Evolutionary conservation across 2,888 invertebrate genomes (phyloP).

Genomic region (Drosophila anomelani): DNA sequence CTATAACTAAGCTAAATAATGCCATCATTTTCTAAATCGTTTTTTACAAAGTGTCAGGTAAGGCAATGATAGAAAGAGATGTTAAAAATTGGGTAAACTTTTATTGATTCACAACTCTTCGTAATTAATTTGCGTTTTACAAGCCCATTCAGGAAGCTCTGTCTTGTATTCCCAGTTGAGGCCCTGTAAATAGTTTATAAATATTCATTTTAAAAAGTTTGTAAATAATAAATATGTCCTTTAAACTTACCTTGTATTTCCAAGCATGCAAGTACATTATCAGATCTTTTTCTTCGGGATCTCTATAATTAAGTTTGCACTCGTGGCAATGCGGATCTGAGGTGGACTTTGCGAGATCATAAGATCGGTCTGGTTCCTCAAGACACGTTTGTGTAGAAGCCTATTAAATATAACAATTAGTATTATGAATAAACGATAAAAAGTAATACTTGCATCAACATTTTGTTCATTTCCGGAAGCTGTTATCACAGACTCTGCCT

Average conservation of each 20-base stretch:
- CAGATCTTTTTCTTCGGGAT: conserved; percentile 95
- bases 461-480: not conserved
- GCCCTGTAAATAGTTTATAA: conserved; percentile 87
- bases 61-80: conserved; percentile 1
- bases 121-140: conserved; percentile 23
- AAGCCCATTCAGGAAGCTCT: conserved; percentile 96
- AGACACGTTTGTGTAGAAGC: conserved; percentile 40
- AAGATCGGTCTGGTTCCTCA: conserved; percentile 29
- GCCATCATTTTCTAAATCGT: not conserved
- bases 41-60: not conserved
- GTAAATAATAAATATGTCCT: not conserved
- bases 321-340: conserved; percentile 91
- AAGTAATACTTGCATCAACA: not conserved
- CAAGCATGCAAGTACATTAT: conserved; percentile 98
- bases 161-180: conserved; percentile 98
- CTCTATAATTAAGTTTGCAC: conserved; percentile 95
- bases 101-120: conserved; percentile 14
- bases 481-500: not conserved
- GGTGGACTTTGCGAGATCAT: conserved; percentile 27
- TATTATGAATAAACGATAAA: not conserved
- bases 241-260: conserved; percentile 90
- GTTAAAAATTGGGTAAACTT: not conserved
- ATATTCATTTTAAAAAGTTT: not conserved
- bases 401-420: not conserved
- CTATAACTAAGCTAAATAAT: not conserved